Evolutionary conservation across 2,888 invertebrate genomes (phyloP).

Genomic region (Mellilla xanthometata): DNA sequence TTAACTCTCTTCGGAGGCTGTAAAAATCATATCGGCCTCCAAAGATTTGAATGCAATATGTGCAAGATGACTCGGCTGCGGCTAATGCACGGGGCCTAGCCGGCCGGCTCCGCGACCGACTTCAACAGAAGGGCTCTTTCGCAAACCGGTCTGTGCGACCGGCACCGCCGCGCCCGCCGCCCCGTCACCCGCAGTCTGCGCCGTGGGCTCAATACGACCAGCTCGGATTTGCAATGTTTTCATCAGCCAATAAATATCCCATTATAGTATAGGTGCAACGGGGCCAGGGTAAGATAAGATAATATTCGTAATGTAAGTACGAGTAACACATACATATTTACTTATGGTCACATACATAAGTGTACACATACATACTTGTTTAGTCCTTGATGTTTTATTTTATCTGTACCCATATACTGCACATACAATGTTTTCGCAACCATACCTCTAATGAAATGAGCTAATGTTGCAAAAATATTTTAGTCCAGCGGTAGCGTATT

Average conservation of each 20-base stretch:
- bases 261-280: constrained; percentile 6
- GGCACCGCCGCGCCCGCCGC: constrained; percentile 36
- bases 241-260: constrained; percentile 11
- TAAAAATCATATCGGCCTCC: constrained; percentile 33
- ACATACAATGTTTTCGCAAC: too few relatives aligned
- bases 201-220: constrained; percentile 32
- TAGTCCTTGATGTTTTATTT: too few relatives aligned
- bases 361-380: too few relatives aligned
- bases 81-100: constrained; percentile 51
- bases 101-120: constrained; percentile 47
- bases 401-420: too few relatives aligned
- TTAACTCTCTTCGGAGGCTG: constrained; percentile 22
- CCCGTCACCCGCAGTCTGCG: constrained; percentile 29
- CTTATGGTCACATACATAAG: too few relatives aligned
- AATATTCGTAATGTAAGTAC: constrained; percentile 13
- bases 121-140: constrained; percentile 61
- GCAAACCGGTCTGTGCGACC: constrained; percentile 66
- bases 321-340: too few relatives aligned
- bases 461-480: too few relatives aligned
- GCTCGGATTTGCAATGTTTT: constrained; percentile 29
- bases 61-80: constrained; percentile 46
- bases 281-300: constrained; percentile 16
- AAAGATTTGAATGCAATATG: constrained; percentile 42
- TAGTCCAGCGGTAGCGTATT: too few relatives aligned
- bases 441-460: too few relatives aligned